Evolutionary conservation across 2,113 vertebrate species (phyloP).

Genomic region (Oenanthe melanoleuca): DNA sequence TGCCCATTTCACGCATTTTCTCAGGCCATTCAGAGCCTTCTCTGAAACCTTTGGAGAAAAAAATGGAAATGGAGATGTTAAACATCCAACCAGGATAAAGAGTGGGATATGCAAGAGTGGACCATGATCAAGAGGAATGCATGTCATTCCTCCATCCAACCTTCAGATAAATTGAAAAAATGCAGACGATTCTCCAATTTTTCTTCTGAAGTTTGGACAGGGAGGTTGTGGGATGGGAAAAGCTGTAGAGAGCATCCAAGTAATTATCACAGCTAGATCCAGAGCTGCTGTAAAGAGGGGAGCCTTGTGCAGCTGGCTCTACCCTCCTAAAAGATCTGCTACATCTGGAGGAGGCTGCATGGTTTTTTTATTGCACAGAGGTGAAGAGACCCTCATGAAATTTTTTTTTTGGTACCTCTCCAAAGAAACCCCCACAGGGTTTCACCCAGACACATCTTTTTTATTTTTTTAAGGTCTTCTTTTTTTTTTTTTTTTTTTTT

Average conservation of each 20-base stretch:
- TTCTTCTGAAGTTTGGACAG: background rate
- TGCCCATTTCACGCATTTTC: background rate
- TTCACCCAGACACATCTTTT: no score
- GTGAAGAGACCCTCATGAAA: background rate
- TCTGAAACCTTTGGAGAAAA: background rate
- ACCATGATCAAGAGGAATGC: background rate
- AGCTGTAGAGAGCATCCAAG: background rate
- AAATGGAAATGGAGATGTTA: background rate
- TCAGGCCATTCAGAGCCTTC: background rate
- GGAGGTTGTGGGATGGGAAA: background rate
- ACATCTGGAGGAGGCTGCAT: background rate
- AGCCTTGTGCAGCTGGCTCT: background rate
- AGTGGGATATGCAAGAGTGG: background rate
- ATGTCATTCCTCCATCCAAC: background rate
- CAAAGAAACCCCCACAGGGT: no score
- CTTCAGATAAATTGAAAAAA: background rate
- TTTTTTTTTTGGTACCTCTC: no score
- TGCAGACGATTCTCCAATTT: background rate
- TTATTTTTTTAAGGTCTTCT: no score
- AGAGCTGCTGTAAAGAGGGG: background rate
- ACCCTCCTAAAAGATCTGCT: background rate
- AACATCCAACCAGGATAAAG: background rate
- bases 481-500: no score
- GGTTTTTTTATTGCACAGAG: slow-evolving; percentile 28
- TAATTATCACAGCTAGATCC: background rate